phyloP scores from a whole-genome alignment of 2,888 invertebrate genomes.

The Drosophila nr. fundita region DNA sequence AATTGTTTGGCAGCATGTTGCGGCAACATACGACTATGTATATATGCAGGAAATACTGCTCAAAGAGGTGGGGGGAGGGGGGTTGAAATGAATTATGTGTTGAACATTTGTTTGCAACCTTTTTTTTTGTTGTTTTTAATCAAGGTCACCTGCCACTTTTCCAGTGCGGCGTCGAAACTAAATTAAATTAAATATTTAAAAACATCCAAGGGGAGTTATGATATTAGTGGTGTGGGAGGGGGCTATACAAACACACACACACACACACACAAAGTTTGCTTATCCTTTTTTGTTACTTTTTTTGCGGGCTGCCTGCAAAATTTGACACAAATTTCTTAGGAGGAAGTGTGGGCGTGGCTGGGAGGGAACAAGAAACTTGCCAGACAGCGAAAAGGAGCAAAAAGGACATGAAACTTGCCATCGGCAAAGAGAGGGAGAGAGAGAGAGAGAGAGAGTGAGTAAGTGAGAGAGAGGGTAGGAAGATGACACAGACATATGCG shows the following conservation, averaged over 20 bases:
- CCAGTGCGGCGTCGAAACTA: background rate
- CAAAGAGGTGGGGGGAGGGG: background rate
- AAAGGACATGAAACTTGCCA: slow-evolving; percentile 64
- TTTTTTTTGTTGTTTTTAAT: slow-evolving; percentile 8
- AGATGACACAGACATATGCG: background rate
- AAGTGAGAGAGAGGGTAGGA: background rate
- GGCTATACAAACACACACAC: background rate
- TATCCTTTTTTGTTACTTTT: slow-evolving; percentile 1
- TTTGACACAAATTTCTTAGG: slow-evolving; percentile 46
- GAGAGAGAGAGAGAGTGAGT: background rate
- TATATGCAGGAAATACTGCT: background rate
- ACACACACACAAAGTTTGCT: background rate
- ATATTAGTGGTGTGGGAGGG: background rate
- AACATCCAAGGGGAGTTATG: slow-evolving; percentile 4
- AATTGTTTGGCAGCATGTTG: slow-evolving; percentile 25
- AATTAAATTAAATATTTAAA: slow-evolving; percentile 43
- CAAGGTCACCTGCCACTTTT: slow-evolving; percentile 41
- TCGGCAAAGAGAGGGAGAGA: background rate
- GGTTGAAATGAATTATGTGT: background rate
- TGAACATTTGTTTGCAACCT: background rate
- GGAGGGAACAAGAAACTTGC: slow-evolving; percentile 47
- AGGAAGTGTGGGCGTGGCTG: background rate
- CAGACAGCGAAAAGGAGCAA: slow-evolving; percentile 64
- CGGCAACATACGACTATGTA: slow-evolving; percentile 16
- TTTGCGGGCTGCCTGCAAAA: slow-evolving; percentile 49